Percentiles rank a stretch among this genome's conserved stretches.
Conservation (phyloP, 2,888 invertebrate genomes). For the Drosophila tanythrix region DNA sequence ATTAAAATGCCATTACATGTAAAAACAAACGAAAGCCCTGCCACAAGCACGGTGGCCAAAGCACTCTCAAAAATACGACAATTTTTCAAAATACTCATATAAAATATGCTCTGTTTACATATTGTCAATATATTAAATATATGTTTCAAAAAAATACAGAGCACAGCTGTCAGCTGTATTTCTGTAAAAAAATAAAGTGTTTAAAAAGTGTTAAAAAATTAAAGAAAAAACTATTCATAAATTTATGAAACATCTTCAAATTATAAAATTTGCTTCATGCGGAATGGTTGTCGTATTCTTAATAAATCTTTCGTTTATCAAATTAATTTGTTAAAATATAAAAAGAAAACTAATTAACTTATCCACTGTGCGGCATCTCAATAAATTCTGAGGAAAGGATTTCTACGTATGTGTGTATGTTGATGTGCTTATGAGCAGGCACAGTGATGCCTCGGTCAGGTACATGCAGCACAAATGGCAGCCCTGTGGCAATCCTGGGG, state of each 20-base stretch:
- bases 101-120: not conserved
- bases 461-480: conserved; percentile 34
- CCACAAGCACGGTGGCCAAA: conserved; percentile 18
- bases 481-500: conserved; percentile 23
- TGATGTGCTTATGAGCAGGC: conserved; percentile 7
- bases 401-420: conserved; percentile 8
- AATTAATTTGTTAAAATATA: not conserved
- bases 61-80: not conserved
- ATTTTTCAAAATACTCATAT: not conserved
- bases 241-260: not conserved
- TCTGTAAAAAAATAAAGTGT: not conserved
- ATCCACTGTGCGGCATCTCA: conserved; percentile 39
- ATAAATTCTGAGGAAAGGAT: conserved; percentile 20
- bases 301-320: not conserved
- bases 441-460: conserved; percentile 12
- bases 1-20: conserved; percentile 77
- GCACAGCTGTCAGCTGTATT: not conserved
- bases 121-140: not conserved
- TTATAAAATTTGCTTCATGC: not conserved
- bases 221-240: no score
- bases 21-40: conserved; percentile 54
- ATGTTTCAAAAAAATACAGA: not conserved
- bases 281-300: not conserved
- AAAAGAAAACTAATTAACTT: not conserved
- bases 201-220: not conserved